These are phyloP conservation scores for Tympanoctomys barrerae DNA, from an alignment of 2,797 vertebrate genomes.

Conservation along the genomic window DNA sequence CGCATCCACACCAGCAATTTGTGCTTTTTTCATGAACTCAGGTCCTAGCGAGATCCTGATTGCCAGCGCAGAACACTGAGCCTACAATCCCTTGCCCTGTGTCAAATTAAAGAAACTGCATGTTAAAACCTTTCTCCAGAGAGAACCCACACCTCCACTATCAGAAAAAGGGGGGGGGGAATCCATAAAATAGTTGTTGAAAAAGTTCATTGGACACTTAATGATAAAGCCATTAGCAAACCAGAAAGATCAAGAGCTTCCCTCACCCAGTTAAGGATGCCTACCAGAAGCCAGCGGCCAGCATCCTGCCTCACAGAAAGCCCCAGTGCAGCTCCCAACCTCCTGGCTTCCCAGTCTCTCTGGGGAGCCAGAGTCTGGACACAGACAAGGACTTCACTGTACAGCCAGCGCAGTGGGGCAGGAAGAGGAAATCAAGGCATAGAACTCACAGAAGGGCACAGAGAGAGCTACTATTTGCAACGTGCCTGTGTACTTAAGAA, in stretches of 20 bases:
- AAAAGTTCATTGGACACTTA: too few relatives aligned
- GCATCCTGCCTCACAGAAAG: neutral
- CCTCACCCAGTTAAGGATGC: neutral
- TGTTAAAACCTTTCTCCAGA: neutral
- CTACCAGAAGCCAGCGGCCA: neutral
- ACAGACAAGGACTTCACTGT: too few relatives aligned
- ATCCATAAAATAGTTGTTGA: neutral
- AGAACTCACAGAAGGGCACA: neutral
- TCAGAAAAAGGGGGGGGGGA: neutral
- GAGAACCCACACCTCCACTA: neutral
- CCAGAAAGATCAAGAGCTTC: neutral
- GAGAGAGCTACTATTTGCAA: neutral
- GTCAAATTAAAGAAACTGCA: neutral
- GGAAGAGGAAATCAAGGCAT: neutral
- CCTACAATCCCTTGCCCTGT: too few relatives aligned
- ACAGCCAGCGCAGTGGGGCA: too few relatives aligned
- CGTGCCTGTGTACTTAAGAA: neutral
- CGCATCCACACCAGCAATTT: too few relatives aligned
- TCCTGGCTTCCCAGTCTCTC: too few relatives aligned
- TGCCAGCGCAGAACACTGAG: too few relatives aligned
- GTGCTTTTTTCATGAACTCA: too few relatives aligned
- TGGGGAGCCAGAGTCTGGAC: too few relatives aligned
- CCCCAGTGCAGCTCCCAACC: too few relatives aligned
- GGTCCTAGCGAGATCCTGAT: too few relatives aligned
- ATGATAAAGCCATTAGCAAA: neutral